Evolutionary conservation across 2,888 invertebrate genomes (phyloP).

Genomic region (Macrophya alboannulata): DNA sequence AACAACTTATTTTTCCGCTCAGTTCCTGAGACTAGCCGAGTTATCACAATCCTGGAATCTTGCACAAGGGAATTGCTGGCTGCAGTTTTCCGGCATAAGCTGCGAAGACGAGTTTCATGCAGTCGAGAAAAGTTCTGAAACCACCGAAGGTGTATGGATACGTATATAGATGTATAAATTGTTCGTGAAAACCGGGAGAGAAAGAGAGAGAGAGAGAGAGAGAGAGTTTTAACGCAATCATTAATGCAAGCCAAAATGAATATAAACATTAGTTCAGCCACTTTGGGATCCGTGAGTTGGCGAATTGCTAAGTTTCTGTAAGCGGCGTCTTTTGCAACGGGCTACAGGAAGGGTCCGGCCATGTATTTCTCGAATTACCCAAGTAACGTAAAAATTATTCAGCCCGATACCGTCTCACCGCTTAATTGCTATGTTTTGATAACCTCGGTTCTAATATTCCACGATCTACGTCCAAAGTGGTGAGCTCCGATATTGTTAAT

Average conservation of each 20-base stretch:
- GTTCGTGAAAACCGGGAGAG: background rate
- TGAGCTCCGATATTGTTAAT: background rate
- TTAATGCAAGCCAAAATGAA: constrained; percentile 74
- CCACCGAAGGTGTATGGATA: background rate
- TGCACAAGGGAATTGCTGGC: background rate
- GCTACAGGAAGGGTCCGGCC: background rate
- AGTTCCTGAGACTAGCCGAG: background rate
- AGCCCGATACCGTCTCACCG: background rate
- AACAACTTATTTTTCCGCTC: background rate
- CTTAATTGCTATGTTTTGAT: background rate
- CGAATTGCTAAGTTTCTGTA: constrained; percentile 43
- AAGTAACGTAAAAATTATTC: constrained; percentile 14
- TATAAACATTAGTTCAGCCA: constrained; percentile 74
- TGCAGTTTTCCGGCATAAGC: constrained; percentile 12
- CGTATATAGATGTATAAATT: background rate
- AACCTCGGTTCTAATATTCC: background rate
- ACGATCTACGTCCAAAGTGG: background rate
- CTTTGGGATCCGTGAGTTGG: constrained; percentile 63
- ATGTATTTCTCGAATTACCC: background rate
- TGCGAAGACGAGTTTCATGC: constrained; percentile 20
- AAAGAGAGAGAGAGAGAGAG: background rate
- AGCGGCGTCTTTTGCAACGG: constrained; percentile 13
- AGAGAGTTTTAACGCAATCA: constrained; percentile 70
- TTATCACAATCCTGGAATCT: background rate
- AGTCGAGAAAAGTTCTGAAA: constrained; percentile 12